These are phyloP conservation scores for Rhinogobius similis DNA, from an alignment of 2,113 vertebrate genomes.

Conservation along the genomic window DNA sequence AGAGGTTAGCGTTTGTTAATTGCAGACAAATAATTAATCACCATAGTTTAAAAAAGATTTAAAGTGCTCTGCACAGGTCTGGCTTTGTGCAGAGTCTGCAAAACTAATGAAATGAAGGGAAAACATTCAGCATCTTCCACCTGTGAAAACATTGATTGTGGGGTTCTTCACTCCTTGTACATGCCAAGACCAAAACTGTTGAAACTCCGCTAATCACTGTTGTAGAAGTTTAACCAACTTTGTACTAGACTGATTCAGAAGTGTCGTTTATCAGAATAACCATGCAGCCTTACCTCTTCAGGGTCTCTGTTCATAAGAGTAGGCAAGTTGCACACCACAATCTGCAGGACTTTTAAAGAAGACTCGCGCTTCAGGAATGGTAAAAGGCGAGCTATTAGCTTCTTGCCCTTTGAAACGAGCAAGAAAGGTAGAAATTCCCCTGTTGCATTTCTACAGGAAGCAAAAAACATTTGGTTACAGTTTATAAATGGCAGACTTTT, in stretches of 20 bases:
- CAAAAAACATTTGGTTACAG: background rate
- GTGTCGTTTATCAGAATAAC: background rate
- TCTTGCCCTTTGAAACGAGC: slow-evolving; percentile 88
- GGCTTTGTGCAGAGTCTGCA: no score
- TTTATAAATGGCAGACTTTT: background rate
- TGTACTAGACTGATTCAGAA: no score
- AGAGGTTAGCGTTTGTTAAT: background rate
- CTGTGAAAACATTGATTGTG: no score
- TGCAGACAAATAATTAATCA: no score
- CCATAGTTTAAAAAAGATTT: background rate
- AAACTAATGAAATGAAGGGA: background rate
- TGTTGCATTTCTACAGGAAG: slow-evolving; percentile 76
- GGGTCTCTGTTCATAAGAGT: slow-evolving; percentile 84
- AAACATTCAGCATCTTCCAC: background rate
- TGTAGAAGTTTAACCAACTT: no score
- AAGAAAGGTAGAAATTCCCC: slow-evolving; percentile 88
- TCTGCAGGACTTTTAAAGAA: slow-evolving; percentile 75
- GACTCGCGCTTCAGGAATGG: slow-evolving; percentile 80
- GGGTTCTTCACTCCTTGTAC: background rate
- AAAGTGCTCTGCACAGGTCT: background rate
- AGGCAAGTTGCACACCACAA: slow-evolving; percentile 81
- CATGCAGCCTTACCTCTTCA: slow-evolving; percentile 80
- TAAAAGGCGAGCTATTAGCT: slow-evolving; percentile 82
- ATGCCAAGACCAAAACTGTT: no score
- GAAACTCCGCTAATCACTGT: no score